A percentile compares a stretch with the other conserved stretches of the same genome.
phyloP scores from a whole-genome alignment of 2,797 vertebrate genomes.

The Jordanella pulchra region DNA sequence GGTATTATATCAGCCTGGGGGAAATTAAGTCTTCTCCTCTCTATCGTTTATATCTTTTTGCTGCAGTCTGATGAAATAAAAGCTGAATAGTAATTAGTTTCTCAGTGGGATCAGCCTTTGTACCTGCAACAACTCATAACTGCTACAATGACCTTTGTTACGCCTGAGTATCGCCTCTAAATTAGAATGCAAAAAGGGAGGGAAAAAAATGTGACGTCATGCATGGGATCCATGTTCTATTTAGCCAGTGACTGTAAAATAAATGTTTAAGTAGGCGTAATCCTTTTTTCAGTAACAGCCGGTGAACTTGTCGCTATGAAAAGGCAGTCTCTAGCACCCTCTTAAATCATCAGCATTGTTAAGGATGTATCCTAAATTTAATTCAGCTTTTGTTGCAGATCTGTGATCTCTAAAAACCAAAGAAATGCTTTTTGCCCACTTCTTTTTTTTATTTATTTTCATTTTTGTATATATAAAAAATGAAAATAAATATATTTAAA shows the following conservation, averaged over 20 bases:
- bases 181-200: constrained; percentile 26
- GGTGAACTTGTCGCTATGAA: not conserved
- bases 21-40: constrained; percentile 31
- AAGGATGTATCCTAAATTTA: not conserved
- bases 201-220: not conserved
- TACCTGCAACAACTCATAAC: constrained; percentile 38
- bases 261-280: not conserved
- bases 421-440: not conserved
- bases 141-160: constrained; percentile 47
- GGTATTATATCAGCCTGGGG: constrained; percentile 23
- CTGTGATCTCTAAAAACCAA: not conserved
- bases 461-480: no score
- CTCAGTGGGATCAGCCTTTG: constrained; percentile 39
- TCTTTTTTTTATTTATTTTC: no score
- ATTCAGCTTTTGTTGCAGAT: no score
- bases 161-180: constrained; percentile 25
- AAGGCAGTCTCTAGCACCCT: not conserved
- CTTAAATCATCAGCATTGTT: not conserved
- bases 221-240: not conserved
- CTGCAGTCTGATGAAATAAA: constrained; percentile 50
- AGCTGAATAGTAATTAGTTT: constrained; percentile 55
- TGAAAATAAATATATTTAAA: no score
- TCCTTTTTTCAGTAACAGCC: not conserved
- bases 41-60: constrained; percentile 34
- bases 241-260: not conserved